phyloP scores from a whole-genome alignment of 2,113 vertebrate species.

The Cynocephalus volans region DNA sequence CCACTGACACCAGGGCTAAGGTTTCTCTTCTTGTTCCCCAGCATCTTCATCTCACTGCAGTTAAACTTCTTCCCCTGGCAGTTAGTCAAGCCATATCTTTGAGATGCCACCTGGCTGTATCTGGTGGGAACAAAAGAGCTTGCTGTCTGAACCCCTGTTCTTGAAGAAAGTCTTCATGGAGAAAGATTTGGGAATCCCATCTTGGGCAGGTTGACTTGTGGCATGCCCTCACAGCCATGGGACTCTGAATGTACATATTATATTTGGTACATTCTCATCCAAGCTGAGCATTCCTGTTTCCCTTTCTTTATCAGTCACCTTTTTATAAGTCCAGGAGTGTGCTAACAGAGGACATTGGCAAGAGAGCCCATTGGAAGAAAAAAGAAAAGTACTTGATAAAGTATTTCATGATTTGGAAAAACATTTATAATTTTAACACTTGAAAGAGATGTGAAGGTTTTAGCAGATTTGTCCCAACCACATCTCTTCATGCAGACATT shows the following conservation, averaged over 20 bases:
- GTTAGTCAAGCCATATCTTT: not conserved
- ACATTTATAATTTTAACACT: conserved; percentile 56
- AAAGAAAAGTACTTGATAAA: conserved; percentile 60
- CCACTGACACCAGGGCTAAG: not conserved
- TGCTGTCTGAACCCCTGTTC: not conserved
- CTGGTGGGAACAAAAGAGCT: not conserved
- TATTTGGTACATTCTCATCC: conserved; percentile 28
- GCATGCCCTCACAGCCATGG: too few species aligned
- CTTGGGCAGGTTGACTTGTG: not conserved
- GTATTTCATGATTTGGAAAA: conserved; percentile 55
- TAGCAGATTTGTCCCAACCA: not conserved
- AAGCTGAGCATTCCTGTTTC: not conserved
- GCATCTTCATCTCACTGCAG: not conserved
- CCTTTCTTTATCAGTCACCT: conserved; percentile 42
- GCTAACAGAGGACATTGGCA: not conserved
- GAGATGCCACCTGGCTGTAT: not conserved
- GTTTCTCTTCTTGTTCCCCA: not conserved
- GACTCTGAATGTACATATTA: not conserved
- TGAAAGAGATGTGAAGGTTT: conserved; percentile 68
- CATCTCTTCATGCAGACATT: not conserved
- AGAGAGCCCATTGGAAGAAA: not conserved
- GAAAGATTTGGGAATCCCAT: not conserved
- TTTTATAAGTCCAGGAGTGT: conserved; percentile 51
- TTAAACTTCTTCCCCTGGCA: not conserved
- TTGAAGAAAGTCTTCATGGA: not conserved